These are phyloP conservation scores for Anser brachyrhynchus DNA, from an alignment of 2,113 vertebrate genomes.

Conservation along the genomic window DNA sequence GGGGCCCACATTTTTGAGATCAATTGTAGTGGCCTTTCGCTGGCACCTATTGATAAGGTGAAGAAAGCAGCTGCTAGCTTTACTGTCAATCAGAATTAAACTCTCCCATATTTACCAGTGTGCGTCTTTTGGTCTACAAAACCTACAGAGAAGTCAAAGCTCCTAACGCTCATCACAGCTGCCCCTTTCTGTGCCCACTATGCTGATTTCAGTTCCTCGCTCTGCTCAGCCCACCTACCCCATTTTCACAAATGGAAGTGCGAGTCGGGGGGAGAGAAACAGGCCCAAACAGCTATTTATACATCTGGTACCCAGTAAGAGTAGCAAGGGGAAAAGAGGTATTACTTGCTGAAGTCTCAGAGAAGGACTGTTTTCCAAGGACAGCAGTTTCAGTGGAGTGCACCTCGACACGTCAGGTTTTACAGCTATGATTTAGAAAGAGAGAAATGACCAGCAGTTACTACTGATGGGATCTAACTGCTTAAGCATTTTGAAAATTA, in stretches of 20 bases:
- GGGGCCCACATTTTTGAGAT: neutral
- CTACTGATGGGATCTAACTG: neutral
- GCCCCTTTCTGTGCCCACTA: neutral
- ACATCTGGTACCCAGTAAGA: neutral
- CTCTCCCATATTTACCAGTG: neutral
- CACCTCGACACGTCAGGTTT: neutral
- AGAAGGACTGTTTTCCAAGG: neutral
- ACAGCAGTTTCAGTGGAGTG: neutral
- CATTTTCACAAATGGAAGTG: neutral
- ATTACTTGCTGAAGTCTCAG: neutral
- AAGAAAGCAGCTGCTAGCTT: neutral
- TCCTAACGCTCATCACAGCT: neutral
- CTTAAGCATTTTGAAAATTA: neutral
- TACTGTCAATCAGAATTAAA: neutral
- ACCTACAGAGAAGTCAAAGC: neutral
- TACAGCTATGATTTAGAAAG: neutral
- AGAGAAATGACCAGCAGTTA: neutral
- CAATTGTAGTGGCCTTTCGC: neutral
- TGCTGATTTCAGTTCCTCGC: neutral
- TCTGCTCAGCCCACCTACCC: neutral
- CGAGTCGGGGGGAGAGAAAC: neutral
- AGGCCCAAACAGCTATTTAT: neutral
- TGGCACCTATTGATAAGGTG: neutral
- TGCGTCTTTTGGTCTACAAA: rapidly evolving
- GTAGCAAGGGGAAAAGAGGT: neutral